Evolutionary conservation across 2,113 vertebrate genomes (phyloP).

Genomic region (Seriola aureovittata): DNA sequence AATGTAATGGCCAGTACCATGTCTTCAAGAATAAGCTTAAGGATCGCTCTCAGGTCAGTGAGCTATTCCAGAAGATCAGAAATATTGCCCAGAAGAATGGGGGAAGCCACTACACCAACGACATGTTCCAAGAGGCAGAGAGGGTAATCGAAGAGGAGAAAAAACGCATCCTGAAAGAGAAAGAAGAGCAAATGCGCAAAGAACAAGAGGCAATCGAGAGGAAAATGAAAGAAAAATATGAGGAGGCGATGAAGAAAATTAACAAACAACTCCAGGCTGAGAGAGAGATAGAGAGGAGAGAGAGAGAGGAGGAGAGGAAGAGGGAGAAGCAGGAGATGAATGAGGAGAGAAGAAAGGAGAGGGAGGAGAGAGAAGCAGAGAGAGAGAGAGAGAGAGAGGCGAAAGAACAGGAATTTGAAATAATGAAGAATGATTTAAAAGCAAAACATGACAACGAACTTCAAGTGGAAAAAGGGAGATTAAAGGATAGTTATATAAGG

Average conservation of each 20-base stretch:
- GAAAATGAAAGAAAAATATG: background rate
- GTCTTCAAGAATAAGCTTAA: conserved; percentile 4
- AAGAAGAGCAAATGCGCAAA: background rate
- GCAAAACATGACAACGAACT: background rate
- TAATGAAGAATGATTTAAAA: background rate
- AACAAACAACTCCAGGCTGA: background rate
- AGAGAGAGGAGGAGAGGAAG: background rate
- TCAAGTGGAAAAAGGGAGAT: background rate
- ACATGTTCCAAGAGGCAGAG: background rate
- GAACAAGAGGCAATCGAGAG: background rate
- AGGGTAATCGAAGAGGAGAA: background rate
- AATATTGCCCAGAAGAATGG: background rate
- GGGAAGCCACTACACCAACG: background rate
- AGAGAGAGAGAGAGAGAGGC: background rate
- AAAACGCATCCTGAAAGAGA: background rate
- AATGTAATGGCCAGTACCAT: conserved; percentile 18
- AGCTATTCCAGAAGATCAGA: background rate
- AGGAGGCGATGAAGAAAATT: background rate
- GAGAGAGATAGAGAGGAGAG: too few species aligned
- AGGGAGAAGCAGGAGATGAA: background rate
- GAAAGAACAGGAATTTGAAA: background rate
- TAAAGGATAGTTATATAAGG: background rate
- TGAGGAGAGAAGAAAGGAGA: too few species aligned
- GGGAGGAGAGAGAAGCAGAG: background rate
- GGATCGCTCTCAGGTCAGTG: background rate